Evolutionary conservation across 2,113 vertebrate species (phyloP).

Genomic region (Ameiurus melas): DNA sequence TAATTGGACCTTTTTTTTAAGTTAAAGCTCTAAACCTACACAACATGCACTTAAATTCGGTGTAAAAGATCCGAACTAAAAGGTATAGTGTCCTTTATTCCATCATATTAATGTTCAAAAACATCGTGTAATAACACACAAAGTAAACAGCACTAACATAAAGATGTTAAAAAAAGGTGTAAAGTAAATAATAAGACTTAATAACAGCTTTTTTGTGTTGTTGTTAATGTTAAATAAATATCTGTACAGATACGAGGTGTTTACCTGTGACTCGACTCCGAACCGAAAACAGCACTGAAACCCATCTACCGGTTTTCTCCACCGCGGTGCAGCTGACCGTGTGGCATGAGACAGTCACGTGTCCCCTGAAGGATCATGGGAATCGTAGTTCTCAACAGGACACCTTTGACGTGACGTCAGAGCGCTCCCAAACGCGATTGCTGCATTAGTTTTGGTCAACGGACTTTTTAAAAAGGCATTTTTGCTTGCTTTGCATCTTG

Average conservation of each 20-base stretch:
- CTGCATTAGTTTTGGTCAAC: not conserved
- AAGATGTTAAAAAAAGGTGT: not conserved
- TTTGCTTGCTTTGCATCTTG: not conserved
- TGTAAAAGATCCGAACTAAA: not conserved
- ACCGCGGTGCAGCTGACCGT: not conserved
- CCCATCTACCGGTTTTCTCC: not conserved
- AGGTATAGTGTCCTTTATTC: not conserved
- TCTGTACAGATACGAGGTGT: no score
- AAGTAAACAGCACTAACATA: not conserved
- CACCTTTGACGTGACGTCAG: not conserved
- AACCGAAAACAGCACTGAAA: not conserved
- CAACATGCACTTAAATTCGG: not conserved
- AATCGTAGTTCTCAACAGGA: constrained; percentile 32
- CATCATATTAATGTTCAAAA: not conserved
- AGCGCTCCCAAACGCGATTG: not conserved
- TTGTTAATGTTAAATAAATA: not conserved
- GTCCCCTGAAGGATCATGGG: constrained; percentile 18
- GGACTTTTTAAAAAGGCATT: no score
- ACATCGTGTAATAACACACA: not conserved
- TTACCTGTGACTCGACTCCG: constrained; percentile 2
- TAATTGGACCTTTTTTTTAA: not conserved
- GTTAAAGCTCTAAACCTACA: not conserved
- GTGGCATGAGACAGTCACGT: constrained; percentile 17
- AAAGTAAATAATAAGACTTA: not conserved
- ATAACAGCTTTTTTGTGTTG: not conserved